Evolutionary conservation across 1,140 invertebrate species (phyloP), one percentile per base, ranked within the genome.

Genomic region (Aphelenchoides besseyi): DNA sequence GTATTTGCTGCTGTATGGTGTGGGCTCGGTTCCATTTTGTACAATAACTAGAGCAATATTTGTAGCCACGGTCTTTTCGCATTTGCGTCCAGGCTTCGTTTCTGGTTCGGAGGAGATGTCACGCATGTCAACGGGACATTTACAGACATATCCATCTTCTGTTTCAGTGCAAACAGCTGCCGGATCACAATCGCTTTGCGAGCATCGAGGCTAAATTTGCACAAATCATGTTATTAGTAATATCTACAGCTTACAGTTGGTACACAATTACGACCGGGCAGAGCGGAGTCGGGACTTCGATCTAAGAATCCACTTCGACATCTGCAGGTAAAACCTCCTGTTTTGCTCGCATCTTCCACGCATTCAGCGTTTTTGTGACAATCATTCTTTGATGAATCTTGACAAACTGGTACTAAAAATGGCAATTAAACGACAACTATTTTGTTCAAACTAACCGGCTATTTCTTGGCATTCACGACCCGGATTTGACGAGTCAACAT

Each of bases 401-500:
- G 28, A 48, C 68, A 72, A 28, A 18, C 5, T 28, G 55, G 18
- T 23, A 48, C 41, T 48, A 23, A 48, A 48, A 12, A n/a, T n/a
- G n/a, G n/a, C n/a, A n/a, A n/a, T n/a, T n/a, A n/a, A n/a, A n/a
- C n/a, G n/a, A 48, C 41, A 48, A 48, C 41, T 23, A 12, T 48
- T 23, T 48, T 48, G 41, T 23, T 48, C 23, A 48, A 48, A 48
- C 41, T 16, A 48, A 48, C 41, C 12, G 41, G 41, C 41, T 12
- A 48, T 48, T 23, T 48, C 41, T 53, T 74, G 35, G 36, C 75
- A 76, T 23, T 71, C 41, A 32, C 59, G 68, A 29, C 75, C 75
- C 28, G 75, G 75, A 41, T 79, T 53, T n/a, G 36, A 41, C n/a
- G 73, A 69, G 33, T 76, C 64, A 37, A 53, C 75, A 62, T 76